Base-by-base conservation (phyloP, 23 tunicate genomes). In the Styela clava region DNA sequence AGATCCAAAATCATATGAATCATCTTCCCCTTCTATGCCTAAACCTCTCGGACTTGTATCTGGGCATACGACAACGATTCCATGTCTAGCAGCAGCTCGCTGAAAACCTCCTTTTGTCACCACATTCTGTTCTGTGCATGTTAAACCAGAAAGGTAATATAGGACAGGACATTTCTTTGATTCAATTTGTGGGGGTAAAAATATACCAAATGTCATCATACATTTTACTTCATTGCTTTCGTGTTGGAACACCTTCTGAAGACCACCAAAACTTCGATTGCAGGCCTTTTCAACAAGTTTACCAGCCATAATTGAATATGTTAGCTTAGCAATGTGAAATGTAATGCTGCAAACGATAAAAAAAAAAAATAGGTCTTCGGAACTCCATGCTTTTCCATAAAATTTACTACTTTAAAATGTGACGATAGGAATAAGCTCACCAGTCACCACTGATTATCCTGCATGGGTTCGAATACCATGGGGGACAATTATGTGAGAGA, bases 61-160 rank as follows among this genome's bases (percentile, higher is more conserved):
- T 34, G 99, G 99, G 25, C 86, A 31, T 19, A 95, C 82, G 26
- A 95, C 78, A n/a, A 95, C 84, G n/a, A 95, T 83, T 37, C 95
- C 95, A 74, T 95, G 78, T 52, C 83, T 86, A 2, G 99, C 89
- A 30, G 96, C 99, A 61, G 85, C 78, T 22, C 88, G 63, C 35
- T 95, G 99, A 31, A 84, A 73, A 3, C 87, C 86, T 44, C 96
- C 96, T 77, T 95, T 95, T 19, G 88, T 65, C 1, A 95, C 91
- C 34, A 90, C 91, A 74, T 95, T 95, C 74, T 86, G 95, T 69
- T 95, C 99, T 12, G 99, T 95, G 86, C 99, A 95, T 31, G 99
- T 95, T 29, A 95, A 52, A 22, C 99, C 99, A 23, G 99, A 95
- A 2, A 95, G 81, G 62, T 86, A 95, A 35, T 90, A 95, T 23